A percentile compares a stretch with the other conserved stretches of the same genome.
These are phyloP conservation scores for Apotomis betuletana DNA, from an alignment of 2,888 invertebrate species.

Conservation along the genomic window DNA sequence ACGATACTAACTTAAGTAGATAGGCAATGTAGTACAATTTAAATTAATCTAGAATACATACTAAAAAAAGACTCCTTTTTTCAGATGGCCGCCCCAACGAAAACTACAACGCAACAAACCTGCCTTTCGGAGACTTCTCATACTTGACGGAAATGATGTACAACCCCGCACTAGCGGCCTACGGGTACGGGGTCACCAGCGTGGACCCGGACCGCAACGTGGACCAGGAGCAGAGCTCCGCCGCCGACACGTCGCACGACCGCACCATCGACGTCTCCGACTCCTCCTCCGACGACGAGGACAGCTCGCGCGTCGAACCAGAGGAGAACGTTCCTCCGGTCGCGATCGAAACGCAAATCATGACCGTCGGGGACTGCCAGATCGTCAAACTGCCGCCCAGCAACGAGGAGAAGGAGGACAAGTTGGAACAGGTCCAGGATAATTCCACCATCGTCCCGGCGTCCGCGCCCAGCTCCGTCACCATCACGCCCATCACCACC, in stretches of 20 bases:
- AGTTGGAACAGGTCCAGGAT: constrained; percentile 57
- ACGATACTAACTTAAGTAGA: constrained; percentile 20
- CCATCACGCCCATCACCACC: constrained; percentile 76
- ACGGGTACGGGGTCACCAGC: constrained; percentile 66
- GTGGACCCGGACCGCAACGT: constrained; percentile 68
- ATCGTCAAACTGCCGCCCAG: constrained; percentile 75
- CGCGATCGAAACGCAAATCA: constrained; percentile 72
- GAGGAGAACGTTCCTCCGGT: constrained; percentile 69
- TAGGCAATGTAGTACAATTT: constrained; percentile 13
- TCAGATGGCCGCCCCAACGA: constrained; percentile 79
- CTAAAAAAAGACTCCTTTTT: constrained; percentile 10
- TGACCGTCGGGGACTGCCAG: constrained; percentile 82
- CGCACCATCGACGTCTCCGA: constrained; percentile 77
- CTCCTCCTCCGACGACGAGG: constrained; percentile 73
- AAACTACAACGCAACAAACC: constrained; percentile 81
- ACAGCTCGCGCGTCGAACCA: constrained; percentile 60
- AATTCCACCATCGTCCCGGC: constrained; percentile 53
- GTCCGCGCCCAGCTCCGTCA: constrained; percentile 69
- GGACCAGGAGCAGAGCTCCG: constrained; percentile 61
- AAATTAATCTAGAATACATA: background rate
- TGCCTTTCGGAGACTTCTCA: constrained; percentile 82
- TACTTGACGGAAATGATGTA: constrained; percentile 82
- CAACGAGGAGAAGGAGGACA: constrained; percentile 65
- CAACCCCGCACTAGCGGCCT: constrained; percentile 67
- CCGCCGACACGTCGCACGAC: constrained; percentile 63